These are phyloP conservation scores for Exaiptasia diaphana DNA, from an alignment of 64 coral and sea anemone genomes.

Conservation along the genomic window DNA sequence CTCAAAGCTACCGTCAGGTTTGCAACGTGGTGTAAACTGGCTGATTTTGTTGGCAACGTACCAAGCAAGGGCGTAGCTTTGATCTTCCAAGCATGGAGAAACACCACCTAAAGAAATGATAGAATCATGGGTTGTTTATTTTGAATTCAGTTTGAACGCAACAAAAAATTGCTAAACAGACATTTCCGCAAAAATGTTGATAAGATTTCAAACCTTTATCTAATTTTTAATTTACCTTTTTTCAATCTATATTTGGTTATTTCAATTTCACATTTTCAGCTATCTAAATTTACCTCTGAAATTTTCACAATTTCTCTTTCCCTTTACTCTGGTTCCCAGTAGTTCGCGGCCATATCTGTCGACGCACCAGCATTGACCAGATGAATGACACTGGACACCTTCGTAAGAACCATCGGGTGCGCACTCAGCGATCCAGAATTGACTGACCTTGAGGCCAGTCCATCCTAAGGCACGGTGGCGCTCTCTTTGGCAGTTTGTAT, in stretches of 20 bases:
- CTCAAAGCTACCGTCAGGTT: slow-evolving; percentile 55
- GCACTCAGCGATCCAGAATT: slow-evolving; percentile 43
- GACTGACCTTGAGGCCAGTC: slow-evolving; percentile 27
- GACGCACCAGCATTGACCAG: slow-evolving; percentile 55
- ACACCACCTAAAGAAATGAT: not conserved
- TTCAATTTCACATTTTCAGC: no score
- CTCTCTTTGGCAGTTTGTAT: slow-evolving; percentile 38
- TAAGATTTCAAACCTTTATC: not conserved
- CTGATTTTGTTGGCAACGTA: not conserved
- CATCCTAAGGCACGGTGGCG: slow-evolving; percentile 48
- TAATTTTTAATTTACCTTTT: not conserved
- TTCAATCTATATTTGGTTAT: no score
- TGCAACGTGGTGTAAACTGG: slow-evolving; percentile 59
- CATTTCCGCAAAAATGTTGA: no score
- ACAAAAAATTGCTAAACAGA: no score
- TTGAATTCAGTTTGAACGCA: no score
- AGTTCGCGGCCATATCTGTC: slow-evolving; percentile 9
- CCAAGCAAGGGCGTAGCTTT: slow-evolving; percentile 50
- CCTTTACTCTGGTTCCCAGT: slow-evolving; percentile 33
- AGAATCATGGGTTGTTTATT: no score
- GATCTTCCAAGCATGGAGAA: slow-evolving; percentile 23
- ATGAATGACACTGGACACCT: slow-evolving; percentile 38
- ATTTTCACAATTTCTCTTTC: slow-evolving; percentile 32
- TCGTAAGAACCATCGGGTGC: slow-evolving; percentile 51
- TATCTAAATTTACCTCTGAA: not conserved